Percentiles rank a stretch among this genome's conserved stretches.
Evolutionary conservation across 2,797 vertebrate species (phyloP).

Genomic region (Podarcis lilfordi): DNA sequence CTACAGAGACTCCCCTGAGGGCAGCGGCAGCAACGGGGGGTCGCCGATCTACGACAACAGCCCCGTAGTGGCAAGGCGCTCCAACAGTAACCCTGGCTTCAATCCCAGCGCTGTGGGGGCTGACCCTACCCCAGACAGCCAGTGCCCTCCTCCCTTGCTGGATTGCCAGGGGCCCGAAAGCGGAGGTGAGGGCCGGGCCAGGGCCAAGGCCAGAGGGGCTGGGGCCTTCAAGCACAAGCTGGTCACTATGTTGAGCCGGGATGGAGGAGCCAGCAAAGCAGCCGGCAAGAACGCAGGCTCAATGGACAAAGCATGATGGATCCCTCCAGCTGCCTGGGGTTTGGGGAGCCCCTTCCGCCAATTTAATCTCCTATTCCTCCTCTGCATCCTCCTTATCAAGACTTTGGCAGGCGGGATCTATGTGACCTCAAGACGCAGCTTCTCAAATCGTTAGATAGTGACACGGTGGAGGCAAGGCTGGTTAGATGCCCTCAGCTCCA

Average conservation of each 20-base stretch:
- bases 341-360: background rate
- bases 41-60: conserved; percentile 71
- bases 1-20: conserved; percentile 37
- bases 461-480: background rate
- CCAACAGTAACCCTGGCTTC: conserved; percentile 9
- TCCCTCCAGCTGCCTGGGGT: background rate
- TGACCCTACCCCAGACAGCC: conserved; percentile 46
- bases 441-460: background rate
- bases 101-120: background rate
- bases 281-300: conserved; percentile 33
- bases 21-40: conserved; percentile 32
- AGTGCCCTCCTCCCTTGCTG: conserved; percentile 52
- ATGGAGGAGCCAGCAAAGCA: conserved; percentile 49
- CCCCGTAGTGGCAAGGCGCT: background rate
- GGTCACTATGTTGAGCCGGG: conserved; percentile 75
- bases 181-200: conserved; percentile 30
- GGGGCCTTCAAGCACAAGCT: conserved; percentile 72
- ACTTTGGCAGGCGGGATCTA: background rate
- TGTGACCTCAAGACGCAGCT: background rate
- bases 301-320: background rate
- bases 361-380: too few relatives aligned
- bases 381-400: background rate
- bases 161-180: conserved; percentile 13
- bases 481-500: background rate
- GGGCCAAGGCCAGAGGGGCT: conserved; percentile 35